Conservation (phyloP, 1,140 invertebrate species). For the Pseudomyrmex gracilis region DNA sequence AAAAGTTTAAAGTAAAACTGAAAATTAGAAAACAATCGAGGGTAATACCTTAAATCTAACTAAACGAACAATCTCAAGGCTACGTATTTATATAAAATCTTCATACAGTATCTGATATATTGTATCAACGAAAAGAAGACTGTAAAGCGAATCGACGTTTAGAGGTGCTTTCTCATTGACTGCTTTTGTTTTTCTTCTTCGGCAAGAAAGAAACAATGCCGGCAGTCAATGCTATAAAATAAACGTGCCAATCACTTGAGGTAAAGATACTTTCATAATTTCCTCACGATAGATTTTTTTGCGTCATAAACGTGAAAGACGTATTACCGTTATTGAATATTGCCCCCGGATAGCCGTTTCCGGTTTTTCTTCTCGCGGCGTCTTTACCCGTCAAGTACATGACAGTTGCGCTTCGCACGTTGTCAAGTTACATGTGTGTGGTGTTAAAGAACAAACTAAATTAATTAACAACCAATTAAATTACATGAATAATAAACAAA, state of each 20-base stretch:
- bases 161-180: neutral
- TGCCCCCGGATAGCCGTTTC: constrained; percentile 16
- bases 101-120: neutral
- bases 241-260: constrained; percentile 32
- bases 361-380: constrained; percentile 29
- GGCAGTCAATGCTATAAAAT: constrained; percentile 35
- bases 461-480: too few species aligned
- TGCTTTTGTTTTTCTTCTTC: neutral
- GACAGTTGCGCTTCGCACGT: neutral
- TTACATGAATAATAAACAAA: too few species aligned
- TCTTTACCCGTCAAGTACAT: neutral
- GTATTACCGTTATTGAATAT: constrained; percentile 48
- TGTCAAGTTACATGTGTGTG: neutral
- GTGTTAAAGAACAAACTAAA: neutral
- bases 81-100: neutral
- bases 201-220: constrained; percentile 22
- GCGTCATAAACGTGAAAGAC: constrained; percentile 22
- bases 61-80: too few species aligned
- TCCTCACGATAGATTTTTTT: constrained; percentile 37
- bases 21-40: too few species aligned
- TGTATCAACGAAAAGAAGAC: neutral
- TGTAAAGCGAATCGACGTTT: neutral
- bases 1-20: too few species aligned
- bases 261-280: constrained; percentile 36
- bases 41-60: too few species aligned